Base-by-base conservation (phyloP, 64 coral and sea anemone species). In the Actinia equina region DNA sequence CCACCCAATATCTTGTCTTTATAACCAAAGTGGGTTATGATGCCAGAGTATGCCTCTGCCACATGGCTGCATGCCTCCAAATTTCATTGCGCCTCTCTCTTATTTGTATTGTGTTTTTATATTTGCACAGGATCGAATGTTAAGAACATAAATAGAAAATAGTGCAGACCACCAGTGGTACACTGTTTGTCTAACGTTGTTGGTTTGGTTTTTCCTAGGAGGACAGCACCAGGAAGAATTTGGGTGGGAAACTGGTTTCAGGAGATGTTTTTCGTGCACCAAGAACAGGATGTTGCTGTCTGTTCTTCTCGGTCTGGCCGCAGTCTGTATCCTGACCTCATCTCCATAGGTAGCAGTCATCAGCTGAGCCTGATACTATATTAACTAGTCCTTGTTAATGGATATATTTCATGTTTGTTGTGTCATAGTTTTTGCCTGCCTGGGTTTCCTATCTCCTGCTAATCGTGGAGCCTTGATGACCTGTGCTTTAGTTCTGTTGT, bases 391-490 rank as follows among this genome's bases (percentile, higher is more conserved):
- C 9, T 74, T 22, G 15, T 53, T 80, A 22, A 57, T 80, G 22
- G 37, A 52, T 19, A 55, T 83, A 15, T 20, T 59, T 25, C 15
- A 16, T n/a, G n/a, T 16, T 4, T 52, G 19, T 88, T 59, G 6
- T 83, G 26, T 87, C 69, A 30, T 71, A 99, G 97, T 99, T 16
- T 99, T 99, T 93, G 97, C 97, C 19, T 99, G 97, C 10, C 93
- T 99, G 88, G 97, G 97, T 20, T 99, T 99, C 71, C 30, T 99
- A 84, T 99, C 97, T 37, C 97, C 97, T 82, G 97, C 97, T 15
- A 99, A 99, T 23, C 86, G 97, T 89, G 97, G 97, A 79, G 97
- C 97, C 12, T 79, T 99, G 5, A 99, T 99, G 97, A 99, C 97
- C 1, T 95, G 93, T 59, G 76, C 93, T 44, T 79, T 99, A 88